phyloP scores from a whole-genome alignment of 2,888 invertebrate species.

The Diaprepes abbreviatus region DNA sequence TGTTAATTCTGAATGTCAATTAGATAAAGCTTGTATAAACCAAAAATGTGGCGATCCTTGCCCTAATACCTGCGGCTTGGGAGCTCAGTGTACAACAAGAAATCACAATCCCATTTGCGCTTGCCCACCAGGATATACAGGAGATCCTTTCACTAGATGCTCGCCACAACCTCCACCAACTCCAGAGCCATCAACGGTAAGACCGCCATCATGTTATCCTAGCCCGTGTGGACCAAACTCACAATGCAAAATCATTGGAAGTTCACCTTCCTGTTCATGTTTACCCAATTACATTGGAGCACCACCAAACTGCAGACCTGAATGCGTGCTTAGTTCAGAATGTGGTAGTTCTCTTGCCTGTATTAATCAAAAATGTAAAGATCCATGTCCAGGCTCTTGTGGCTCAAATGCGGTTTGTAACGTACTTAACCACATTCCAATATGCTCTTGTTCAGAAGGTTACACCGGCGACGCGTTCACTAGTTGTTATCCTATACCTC shows the following conservation, averaged over 20 bases:
- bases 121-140: conserved; percentile 86
- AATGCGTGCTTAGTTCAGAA: conserved; percentile 84
- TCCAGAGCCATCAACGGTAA: conserved; percentile 70
- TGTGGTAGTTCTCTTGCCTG: conserved; percentile 84
- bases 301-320: conserved; percentile 84
- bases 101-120: conserved; percentile 92
- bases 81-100: conserved; percentile 85
- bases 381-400: conserved; percentile 88
- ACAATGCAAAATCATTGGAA: conserved; percentile 81
- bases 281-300: conserved; percentile 83
- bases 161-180: conserved; percentile 69
- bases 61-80: conserved; percentile 87
- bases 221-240: conserved; percentile 90
- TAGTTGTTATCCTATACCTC: conserved; percentile 75
- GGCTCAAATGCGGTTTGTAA: conserved; percentile 85
- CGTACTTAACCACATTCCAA: conserved; percentile 85
- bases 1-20: conserved; percentile 88
- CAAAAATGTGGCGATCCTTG: conserved; percentile 91
- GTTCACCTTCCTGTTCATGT: conserved; percentile 85
- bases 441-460: conserved; percentile 82
- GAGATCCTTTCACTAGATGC: conserved; percentile 88
- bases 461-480: conserved; percentile 87
- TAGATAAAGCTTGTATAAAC: conserved; percentile 86
- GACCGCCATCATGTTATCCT: conserved; percentile 83
- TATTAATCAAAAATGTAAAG: conserved; percentile 83